A percentile compares a stretch with the other conserved stretches of the same genome.
phyloP scores from a whole-genome alignment of 2,113 vertebrate species.

The Anarrhichthys ocellatus region DNA sequence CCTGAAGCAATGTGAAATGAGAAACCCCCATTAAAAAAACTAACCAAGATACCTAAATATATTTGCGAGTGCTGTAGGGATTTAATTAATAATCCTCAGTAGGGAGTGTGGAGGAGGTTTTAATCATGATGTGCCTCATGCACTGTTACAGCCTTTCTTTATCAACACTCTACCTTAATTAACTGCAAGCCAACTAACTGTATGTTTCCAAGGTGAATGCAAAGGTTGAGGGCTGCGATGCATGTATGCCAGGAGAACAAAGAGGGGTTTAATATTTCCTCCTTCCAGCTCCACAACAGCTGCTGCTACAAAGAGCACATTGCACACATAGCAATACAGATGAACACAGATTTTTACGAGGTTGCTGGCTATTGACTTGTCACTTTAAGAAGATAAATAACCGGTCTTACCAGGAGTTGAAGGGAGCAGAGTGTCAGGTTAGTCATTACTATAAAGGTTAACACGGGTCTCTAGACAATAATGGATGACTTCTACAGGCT shows the following conservation, averaged over 20 bases:
- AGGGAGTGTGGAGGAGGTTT: slow-evolving; percentile 20
- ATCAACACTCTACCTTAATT: slow-evolving; percentile 68
- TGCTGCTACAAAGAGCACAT: slow-evolving; percentile 31
- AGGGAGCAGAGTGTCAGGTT: slow-evolving; percentile 41
- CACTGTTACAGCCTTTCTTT: slow-evolving; percentile 45
- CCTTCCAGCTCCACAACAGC: slow-evolving; percentile 8
- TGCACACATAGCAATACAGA: slow-evolving; percentile 17
- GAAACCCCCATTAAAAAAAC: slow-evolving; percentile 31
- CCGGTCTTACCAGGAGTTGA: slow-evolving; percentile 1
- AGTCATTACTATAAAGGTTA: slow-evolving; percentile 60
- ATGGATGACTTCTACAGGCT: slow-evolving; percentile 24
- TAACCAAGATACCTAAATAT: slow-evolving; percentile 29
- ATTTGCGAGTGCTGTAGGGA: slow-evolving; percentile 25
- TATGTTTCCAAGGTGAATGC: slow-evolving; percentile 68
- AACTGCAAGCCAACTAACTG: slow-evolving; percentile 58
- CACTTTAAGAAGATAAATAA: slow-evolving; percentile 51
- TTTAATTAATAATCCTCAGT: slow-evolving; percentile 58
- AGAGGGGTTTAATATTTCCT: slow-evolving; percentile 27
- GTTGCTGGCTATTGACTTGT: slow-evolving; percentile 36
- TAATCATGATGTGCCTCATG: slow-evolving; percentile 20
- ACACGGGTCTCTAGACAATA: slow-evolving; percentile 33
- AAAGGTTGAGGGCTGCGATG: slow-evolving; percentile 48
- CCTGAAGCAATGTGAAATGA: slow-evolving; percentile 52
- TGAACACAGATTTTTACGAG: slow-evolving; percentile 18
- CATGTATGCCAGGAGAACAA: slow-evolving; percentile 3